phyloP scores from a whole-genome alignment of 1,140 invertebrate species.

The Meteorus sp. region DNA sequence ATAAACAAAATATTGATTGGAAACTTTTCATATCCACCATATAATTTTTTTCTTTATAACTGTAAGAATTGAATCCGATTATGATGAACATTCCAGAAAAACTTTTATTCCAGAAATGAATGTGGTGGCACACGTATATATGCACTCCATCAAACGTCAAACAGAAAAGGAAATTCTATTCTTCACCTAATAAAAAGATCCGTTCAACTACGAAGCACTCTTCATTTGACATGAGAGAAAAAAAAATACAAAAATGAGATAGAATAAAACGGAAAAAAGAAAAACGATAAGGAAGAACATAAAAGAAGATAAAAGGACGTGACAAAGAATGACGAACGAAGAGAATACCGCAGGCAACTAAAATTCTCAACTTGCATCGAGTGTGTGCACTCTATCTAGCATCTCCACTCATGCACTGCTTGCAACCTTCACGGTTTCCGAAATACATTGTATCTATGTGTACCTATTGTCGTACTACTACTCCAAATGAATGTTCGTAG shows the following conservation, averaged over 20 bases:
- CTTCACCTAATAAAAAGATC: conserved; percentile 2
- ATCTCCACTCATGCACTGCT: conserved; percentile 4
- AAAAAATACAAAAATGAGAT: too few relatives aligned
- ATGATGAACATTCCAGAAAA: too few relatives aligned
- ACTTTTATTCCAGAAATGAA: too few relatives aligned
- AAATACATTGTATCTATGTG: too few relatives aligned
- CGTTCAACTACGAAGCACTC: neutral
- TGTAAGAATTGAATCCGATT: too few relatives aligned
- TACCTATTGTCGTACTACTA: too few relatives aligned
- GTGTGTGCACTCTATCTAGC: neutral
- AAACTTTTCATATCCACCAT: too few relatives aligned
- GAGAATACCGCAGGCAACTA: neutral
- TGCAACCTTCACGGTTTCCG: conserved; percentile 6
- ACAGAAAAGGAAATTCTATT: neutral
- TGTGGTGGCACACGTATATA: too few relatives aligned
- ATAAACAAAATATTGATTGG: too few relatives aligned
- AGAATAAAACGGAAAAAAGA: too few relatives aligned
- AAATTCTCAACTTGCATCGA: neutral
- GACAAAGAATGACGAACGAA: conserved; percentile 14
- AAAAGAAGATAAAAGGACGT: neutral
- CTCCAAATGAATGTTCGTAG: too few relatives aligned
- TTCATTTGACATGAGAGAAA: conserved; percentile 3
- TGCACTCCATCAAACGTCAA: neutral
- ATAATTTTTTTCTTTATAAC: too few relatives aligned
- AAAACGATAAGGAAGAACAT: neutral